Percentiles rank a stretch among this genome's conserved stretches.
Evolutionary conservation across 2,797 vertebrate genomes (phyloP).

Genomic region (Xenentodon cancila): DNA sequence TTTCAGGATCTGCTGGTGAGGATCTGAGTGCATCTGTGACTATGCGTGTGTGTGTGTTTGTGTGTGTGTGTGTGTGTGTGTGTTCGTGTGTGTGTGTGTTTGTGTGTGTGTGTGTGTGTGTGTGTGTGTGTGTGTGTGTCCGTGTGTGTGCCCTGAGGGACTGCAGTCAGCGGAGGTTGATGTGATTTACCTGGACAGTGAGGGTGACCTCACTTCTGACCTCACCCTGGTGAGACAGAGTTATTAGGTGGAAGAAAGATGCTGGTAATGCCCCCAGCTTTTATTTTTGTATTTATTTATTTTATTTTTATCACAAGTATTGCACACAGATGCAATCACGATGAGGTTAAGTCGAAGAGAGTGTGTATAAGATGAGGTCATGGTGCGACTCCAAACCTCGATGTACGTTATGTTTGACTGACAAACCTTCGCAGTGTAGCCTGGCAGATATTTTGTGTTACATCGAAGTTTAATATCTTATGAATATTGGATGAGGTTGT

Average conservation of each 20-base stretch:
- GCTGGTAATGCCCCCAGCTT: neutral
- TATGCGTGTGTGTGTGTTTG: conserved; percentile 2
- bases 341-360: neutral
- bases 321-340: conserved; percentile 1
- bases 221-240: conserved; percentile 30
- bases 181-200: conserved; percentile 63
- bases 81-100: neutral
- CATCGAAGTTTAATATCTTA: too few relatives aligned
- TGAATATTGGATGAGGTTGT: too few relatives aligned
- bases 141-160: conserved; percentile 35
- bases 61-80: conserved; percentile 18
- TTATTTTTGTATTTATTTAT: neutral
- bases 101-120: conserved; percentile 20
- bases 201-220: conserved; percentile 57
- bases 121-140: conserved; percentile 4
- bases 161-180: conserved; percentile 29
- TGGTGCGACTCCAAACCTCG: neutral
- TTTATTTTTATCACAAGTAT: too few relatives aligned
- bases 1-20: conserved; percentile 4
- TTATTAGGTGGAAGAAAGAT: conserved; percentile 16
- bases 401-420: too few relatives aligned
- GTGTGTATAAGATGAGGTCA: conserved; percentile 1
- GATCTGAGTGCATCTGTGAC: conserved; percentile 7
- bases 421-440: too few relatives aligned
- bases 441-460: too few relatives aligned